Evolutionary conservation across 2,888 invertebrate genomes (phyloP).

Genomic region (Agapetus fuscipes): DNA sequence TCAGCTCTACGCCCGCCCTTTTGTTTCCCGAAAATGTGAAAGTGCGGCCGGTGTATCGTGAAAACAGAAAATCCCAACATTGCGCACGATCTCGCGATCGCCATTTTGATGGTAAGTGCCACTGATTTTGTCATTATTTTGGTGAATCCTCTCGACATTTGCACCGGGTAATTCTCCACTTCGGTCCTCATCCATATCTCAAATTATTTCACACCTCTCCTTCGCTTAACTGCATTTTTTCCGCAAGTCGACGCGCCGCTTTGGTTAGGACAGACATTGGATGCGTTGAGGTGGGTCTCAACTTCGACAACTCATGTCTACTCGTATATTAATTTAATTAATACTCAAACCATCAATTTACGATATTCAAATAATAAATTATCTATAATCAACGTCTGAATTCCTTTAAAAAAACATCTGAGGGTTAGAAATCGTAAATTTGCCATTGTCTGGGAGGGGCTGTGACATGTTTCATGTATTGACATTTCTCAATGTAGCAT

Average conservation of each 20-base stretch:
- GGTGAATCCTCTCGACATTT: constrained; percentile 18
- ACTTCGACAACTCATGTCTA: no score
- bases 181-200: no score
- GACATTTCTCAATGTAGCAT: constrained; percentile 16
- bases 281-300: constrained; percentile 36
- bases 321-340: constrained; percentile 40
- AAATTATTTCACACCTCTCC: no score
- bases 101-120: constrained; percentile 52
- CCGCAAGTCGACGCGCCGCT: constrained; percentile 11
- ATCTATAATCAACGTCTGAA: no score
- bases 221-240: constrained; percentile 8
- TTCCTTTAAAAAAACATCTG: no score
- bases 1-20: background rate
- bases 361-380: no score
- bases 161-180: no score
- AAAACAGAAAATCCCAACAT: constrained; percentile 21
- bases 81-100: constrained; percentile 48
- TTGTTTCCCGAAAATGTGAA: constrained; percentile 14
- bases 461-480: constrained; percentile 12
- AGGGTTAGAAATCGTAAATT: no score
- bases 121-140: constrained; percentile 47
- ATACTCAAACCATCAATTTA: no score
- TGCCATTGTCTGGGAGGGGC: constrained; percentile 20
- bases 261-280: constrained; percentile 22
- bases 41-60: constrained; percentile 12